Percentiles rank a stretch among this genome's conserved stretches.
These are phyloP conservation scores for Coturnix japonica DNA, from an alignment of 2,113 vertebrate species.

Conservation along the genomic window DNA sequence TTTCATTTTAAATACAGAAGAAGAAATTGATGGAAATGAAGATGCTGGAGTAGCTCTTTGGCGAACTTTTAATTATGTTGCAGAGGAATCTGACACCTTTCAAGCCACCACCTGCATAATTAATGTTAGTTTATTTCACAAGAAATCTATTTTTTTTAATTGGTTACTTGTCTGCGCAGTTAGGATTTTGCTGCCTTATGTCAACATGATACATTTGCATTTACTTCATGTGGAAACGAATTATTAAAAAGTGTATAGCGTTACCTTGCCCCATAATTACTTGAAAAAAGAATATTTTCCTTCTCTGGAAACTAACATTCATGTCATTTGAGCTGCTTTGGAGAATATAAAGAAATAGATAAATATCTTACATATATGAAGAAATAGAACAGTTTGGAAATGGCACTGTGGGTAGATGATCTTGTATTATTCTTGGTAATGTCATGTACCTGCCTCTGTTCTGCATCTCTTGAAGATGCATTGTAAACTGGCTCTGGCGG, in stretches of 20 bases:
- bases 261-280: background rate
- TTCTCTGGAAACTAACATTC: background rate
- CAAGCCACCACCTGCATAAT: conserved; percentile 87
- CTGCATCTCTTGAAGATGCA: background rate
- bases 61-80: conserved; percentile 89
- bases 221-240: background rate
- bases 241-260: background rate
- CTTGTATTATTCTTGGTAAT: background rate
- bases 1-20: conserved; percentile 88
- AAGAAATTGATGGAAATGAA: conserved; percentile 84
- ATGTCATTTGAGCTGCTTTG: background rate
- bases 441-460: background rate
- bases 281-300: background rate
- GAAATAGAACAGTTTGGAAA: background rate
- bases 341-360: background rate
- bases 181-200: background rate
- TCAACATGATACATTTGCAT: background rate
- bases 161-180: background rate
- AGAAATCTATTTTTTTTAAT: background rate
- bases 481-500: background rate
- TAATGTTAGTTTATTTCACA: conserved; percentile 84
- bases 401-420: background rate
- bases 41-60: conserved; percentile 91
- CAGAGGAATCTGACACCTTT: conserved; percentile 84
- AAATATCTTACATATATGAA: background rate